Conservation (phyloP, 2,113 vertebrate species). For the Circaetus cinerascens region DNA sequence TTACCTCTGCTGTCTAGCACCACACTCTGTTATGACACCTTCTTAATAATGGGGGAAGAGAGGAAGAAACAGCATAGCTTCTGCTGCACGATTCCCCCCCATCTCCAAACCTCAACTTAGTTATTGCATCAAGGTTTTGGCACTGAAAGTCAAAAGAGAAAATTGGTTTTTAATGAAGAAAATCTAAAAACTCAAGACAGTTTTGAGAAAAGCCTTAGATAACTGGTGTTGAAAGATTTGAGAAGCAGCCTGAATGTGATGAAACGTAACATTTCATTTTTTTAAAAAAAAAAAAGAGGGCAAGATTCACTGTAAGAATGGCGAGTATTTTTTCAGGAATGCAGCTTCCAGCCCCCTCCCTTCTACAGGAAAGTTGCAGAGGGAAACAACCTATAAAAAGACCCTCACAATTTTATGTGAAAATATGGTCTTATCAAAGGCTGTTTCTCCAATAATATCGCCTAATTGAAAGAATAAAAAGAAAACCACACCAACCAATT, state of each 20-base stretch:
- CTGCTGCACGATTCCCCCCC: neutral
- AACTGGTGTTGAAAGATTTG: neutral
- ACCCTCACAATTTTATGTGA: neutral
- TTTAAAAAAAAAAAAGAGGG: neutral
- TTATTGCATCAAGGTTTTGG: neutral
- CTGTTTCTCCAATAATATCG: neutral
- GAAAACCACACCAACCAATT: neutral
- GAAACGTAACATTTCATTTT: neutral
- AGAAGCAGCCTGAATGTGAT: neutral
- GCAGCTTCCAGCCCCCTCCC: neutral
- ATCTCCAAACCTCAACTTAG: neutral
- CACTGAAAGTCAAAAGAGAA: neutral
- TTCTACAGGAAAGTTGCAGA: neutral
- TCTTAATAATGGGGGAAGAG: neutral
- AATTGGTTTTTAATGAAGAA: neutral
- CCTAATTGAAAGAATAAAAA: neutral
- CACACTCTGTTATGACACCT: neutral
- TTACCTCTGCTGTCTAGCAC: neutral
- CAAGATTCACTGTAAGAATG: neutral
- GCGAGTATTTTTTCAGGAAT: neutral
- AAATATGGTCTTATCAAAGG: neutral
- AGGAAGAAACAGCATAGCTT: neutral
- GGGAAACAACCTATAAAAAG: neutral
- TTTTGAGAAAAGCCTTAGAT: neutral
- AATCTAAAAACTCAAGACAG: neutral